Percentiles rank a stretch among this genome's conserved stretches.
phyloP scores from a whole-genome alignment of 2,113 vertebrate species.

The Mola mola region DNA sequence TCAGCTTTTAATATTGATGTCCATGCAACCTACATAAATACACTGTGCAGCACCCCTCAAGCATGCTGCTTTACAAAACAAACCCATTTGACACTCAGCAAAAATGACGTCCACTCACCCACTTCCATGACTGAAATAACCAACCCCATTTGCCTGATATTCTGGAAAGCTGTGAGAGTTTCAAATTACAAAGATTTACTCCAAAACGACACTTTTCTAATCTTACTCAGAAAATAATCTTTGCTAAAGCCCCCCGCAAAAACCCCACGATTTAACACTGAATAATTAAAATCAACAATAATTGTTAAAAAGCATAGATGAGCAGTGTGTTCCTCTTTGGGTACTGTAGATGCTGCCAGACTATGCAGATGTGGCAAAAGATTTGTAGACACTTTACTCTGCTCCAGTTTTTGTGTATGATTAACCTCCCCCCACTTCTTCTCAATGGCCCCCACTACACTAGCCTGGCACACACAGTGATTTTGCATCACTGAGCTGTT shows the following conservation, averaged over 20 bases:
- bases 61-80: slow-evolving; percentile 15
- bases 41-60: neutral
- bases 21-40: slow-evolving; percentile 16
- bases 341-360: slow-evolving; percentile 39
- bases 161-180: slow-evolving; percentile 24
- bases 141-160: slow-evolving; percentile 56
- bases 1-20: neutral
- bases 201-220: slow-evolving; percentile 13
- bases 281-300: too few relatives aligned
- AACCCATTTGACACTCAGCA: slow-evolving; percentile 13
- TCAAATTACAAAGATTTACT: slow-evolving; percentile 39
- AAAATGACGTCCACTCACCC: slow-evolving; percentile 57
- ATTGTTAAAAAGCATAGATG: neutral
- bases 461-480: slow-evolving; percentile 62
- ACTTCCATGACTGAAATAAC: slow-evolving; percentile 54
- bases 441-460: slow-evolving; percentile 46
- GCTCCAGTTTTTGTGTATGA: slow-evolving; percentile 46
- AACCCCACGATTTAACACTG: neutral
- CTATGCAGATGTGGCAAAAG: slow-evolving; percentile 68
- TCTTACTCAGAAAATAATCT: slow-evolving; percentile 4
- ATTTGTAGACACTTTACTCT: slow-evolving; percentile 55
- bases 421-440: slow-evolving; percentile 59
- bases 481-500: slow-evolving; percentile 60
- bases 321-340: slow-evolving; percentile 1
- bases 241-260: slow-evolving; percentile 5